These are phyloP conservation scores for Botia almorhae DNA, from an alignment of 2,797 vertebrate species.

Conservation along the genomic window DNA sequence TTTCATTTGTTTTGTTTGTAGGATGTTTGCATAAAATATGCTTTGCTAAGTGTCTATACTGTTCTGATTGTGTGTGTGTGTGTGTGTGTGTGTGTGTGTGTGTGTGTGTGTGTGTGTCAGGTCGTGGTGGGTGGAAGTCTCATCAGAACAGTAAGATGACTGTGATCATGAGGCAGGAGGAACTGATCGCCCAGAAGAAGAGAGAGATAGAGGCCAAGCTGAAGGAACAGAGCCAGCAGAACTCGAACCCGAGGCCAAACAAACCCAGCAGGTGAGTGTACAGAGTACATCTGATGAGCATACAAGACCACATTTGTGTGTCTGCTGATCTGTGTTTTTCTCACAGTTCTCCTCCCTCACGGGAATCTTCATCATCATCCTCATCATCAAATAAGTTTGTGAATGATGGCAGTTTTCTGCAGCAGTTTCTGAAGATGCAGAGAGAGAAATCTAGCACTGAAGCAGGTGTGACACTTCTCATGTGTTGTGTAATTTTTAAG, in stretches of 20 bases:
- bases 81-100: conserved; percentile 1
- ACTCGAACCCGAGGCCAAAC: not conserved
- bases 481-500: too few species aligned
- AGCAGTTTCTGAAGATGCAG: conserved; percentile 97
- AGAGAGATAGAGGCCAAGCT: conserved; percentile 92
- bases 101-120: conserved; percentile 64
- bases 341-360: conserved; percentile 69
- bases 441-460: conserved; percentile 82
- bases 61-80: not conserved
- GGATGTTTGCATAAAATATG: too few species aligned
- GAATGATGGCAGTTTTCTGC: conserved; percentile 97
- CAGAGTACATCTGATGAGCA: conserved; percentile 51
- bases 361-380: conserved; percentile 64
- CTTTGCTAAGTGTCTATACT: too few species aligned
- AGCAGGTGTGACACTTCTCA: conserved; percentile 63
- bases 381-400: conserved; percentile 86
- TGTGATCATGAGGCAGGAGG: conserved; percentile 92
- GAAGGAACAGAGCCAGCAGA: conserved; percentile 85
- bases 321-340: not conserved
- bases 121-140: conserved; percentile 86
- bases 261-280: not conserved
- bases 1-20: too few species aligned
- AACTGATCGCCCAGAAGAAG: conserved; percentile 96
- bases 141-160: conserved; percentile 87
- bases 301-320: not conserved